phyloP scores from a whole-genome alignment of 1,140 invertebrate species.

The Homalodisca vitripennis region DNA sequence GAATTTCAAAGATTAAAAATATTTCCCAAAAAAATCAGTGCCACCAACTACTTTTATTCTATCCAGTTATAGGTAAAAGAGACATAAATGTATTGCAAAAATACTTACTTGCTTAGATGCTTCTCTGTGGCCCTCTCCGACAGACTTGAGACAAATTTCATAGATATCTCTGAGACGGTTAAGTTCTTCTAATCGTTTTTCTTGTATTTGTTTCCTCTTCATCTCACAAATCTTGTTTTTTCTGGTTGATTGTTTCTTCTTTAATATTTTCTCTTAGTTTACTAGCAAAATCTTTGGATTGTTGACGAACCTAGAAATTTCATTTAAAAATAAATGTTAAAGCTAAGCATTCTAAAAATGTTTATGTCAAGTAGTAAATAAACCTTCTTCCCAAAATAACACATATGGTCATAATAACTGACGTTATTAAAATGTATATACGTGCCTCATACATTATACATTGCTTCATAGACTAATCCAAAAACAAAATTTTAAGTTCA shows the following conservation, averaged over 20 bases:
- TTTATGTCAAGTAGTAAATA: too few relatives aligned
- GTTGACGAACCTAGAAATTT: conserved; percentile 2
- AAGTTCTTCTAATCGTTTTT: not conserved
- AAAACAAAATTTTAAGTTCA: too few relatives aligned
- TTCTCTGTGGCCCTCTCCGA: conserved; percentile 4
- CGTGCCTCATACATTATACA: too few relatives aligned
- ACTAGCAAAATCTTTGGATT: conserved; percentile 10
- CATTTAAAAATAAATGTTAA: not conserved
- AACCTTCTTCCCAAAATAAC: not conserved
- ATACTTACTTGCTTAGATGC: conserved; percentile 1
- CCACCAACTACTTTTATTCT: not conserved
- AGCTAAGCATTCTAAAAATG: not conserved
- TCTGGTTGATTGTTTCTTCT: not conserved
- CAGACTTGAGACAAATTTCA: not conserved
- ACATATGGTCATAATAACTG: not conserved
- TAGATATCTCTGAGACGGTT: not conserved
- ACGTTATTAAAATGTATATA: not conserved
- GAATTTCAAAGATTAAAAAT: too few relatives aligned
- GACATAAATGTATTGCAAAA: not conserved
- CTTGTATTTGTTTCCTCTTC: not conserved
- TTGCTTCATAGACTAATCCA: too few relatives aligned
- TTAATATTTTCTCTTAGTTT: not conserved
- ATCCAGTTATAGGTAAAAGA: not conserved
- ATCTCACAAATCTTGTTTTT: not conserved
- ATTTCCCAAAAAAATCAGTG: not conserved